Conservation (phyloP, 2,113 vertebrate genomes). For the Orientallactaga bullata region DNA sequence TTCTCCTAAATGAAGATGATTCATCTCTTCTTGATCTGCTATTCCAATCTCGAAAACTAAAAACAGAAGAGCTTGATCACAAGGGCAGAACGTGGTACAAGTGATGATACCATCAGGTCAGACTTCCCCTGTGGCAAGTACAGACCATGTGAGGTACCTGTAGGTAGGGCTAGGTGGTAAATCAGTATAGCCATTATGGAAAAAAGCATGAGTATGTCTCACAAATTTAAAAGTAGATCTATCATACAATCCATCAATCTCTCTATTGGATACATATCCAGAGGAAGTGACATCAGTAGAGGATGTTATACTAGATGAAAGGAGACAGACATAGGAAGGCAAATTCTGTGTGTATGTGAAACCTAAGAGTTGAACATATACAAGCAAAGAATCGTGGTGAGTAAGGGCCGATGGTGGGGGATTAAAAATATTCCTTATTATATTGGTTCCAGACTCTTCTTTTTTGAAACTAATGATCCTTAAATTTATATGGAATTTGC, state of each 20-base stretch:
- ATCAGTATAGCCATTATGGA: neutral
- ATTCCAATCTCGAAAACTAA: neutral
- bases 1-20: constrained; percentile 1
- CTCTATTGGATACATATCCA: neutral
- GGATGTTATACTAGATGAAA: neutral
- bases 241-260: neutral
- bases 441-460: neutral
- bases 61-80: neutral
- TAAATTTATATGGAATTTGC: neutral
- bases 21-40: neutral
- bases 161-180: neutral
- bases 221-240: neutral
- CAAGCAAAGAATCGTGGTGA: neutral
- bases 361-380: neutral
- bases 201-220: neutral
- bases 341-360: neutral
- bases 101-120: neutral
- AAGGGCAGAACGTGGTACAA: neutral
- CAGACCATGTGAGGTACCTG: too few species aligned
- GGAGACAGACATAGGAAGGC: neutral
- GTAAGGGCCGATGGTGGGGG: neutral
- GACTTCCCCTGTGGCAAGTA: neutral
- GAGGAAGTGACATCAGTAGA: neutral
- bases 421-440: neutral
- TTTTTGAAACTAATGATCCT: neutral